Percentiles rank a stretch among this genome's conserved stretches.
Evolutionary conservation across 2,888 invertebrate genomes (phyloP).

Genomic region (Caenorhabditis sp.): DNA sequence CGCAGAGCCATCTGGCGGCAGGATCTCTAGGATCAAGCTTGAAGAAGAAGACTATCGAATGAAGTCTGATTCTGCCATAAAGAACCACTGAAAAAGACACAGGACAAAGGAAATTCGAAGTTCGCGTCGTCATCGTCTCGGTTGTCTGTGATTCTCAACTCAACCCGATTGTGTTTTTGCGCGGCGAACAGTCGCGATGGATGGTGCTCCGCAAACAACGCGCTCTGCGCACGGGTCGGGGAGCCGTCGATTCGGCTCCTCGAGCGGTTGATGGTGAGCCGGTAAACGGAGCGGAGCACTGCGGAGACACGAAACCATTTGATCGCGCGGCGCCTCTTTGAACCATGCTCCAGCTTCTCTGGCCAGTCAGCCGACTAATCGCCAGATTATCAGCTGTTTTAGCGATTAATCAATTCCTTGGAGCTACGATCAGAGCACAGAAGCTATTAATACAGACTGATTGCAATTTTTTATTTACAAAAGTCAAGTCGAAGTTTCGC

Average conservation of each 20-base stretch:
- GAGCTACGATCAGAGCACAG: no score
- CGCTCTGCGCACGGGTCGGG: no score
- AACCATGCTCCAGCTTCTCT: no score
- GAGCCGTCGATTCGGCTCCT: conserved; percentile 25
- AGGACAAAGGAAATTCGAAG: no score
- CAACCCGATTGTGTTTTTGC: background rate
- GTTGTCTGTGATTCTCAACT: background rate
- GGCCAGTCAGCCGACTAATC: conserved; percentile 14
- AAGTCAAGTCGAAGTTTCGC: no score
- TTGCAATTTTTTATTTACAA: background rate
- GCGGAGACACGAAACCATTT: conserved; percentile 19
- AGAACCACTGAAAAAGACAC: no score
- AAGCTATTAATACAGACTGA: background rate
- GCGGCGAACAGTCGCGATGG: background rate
- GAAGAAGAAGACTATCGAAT: no score
- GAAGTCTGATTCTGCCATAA: no score
- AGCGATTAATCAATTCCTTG: background rate
- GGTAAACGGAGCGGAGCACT: conserved; percentile 3
- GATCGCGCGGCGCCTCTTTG: conserved; percentile 15
- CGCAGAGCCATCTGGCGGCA: background rate
- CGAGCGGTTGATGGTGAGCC: conserved; percentile 22
- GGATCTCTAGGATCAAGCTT: background rate
- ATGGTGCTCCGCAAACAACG: conserved; percentile 36
- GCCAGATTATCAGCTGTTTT: conserved; percentile 31
- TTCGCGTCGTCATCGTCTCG: no score